phyloP scores from a whole-genome alignment of 2,113 vertebrate genomes.

The Ariopsis seemanni region DNA sequence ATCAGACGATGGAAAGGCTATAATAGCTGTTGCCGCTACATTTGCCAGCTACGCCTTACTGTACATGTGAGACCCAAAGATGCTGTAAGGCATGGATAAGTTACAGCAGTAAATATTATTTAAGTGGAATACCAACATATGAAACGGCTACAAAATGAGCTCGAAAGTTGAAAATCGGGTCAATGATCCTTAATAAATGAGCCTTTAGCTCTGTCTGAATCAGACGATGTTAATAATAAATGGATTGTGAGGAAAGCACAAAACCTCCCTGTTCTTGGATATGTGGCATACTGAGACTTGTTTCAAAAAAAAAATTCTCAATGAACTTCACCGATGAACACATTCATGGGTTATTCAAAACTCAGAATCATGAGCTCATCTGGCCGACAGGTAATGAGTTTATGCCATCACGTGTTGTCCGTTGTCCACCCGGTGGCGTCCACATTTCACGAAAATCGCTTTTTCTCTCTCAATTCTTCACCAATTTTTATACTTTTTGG shows the following conservation, averaged over 20 bases:
- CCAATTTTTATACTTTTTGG: too few species aligned
- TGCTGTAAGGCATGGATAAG: background rate
- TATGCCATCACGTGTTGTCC: too few species aligned
- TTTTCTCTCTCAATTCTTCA: too few species aligned
- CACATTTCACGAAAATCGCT: too few species aligned
- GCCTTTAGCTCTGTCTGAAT: background rate
- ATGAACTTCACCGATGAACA: background rate
- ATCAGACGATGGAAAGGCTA: background rate
- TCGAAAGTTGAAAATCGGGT: background rate
- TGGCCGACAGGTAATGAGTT: too few species aligned
- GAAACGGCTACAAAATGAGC: background rate
- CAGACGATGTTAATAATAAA: background rate
- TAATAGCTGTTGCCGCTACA: conserved; percentile 28
- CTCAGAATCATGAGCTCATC: too few species aligned
- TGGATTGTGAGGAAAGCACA: background rate
- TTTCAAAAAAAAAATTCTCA: background rate
- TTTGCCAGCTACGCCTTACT: conserved; percentile 33
- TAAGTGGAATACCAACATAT: background rate
- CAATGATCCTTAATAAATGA: conserved; percentile 1
- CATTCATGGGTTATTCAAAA: background rate
- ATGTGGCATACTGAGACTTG: background rate
- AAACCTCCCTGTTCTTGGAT: background rate
- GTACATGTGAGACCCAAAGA: conserved; percentile 16
- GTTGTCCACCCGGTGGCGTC: too few species aligned
- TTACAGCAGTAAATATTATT: background rate